Percentiles rank a stretch among this genome's conserved stretches.
Conservation (phyloP, 2,113 vertebrate species). For the Phycodurus eques region DNA sequence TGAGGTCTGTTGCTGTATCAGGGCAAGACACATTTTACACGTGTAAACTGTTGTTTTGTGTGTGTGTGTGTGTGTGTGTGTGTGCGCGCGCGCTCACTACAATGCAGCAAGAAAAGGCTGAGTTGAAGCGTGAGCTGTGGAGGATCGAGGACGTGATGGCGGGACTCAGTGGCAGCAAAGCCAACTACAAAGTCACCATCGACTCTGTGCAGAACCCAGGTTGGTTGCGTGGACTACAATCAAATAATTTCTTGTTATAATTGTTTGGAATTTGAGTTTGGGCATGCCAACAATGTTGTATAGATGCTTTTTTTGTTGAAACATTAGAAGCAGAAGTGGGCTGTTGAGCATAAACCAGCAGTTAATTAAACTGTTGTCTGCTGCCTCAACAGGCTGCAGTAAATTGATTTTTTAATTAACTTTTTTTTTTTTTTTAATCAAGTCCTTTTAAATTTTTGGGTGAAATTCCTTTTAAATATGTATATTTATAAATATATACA, state of each 20-base stretch:
- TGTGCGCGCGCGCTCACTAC: neutral
- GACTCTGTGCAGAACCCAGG: constrained; percentile 93
- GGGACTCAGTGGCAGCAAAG: constrained; percentile 87
- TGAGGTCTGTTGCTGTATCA: constrained; percentile 49
- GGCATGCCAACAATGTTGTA: too few species aligned
- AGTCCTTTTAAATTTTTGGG: too few species aligned
- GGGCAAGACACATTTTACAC: neutral
- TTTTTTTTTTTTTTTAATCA: too few species aligned
- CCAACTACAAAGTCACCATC: constrained; percentile 86
- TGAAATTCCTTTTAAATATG: too few species aligned
- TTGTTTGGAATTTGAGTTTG: too few species aligned
- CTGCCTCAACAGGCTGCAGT: too few species aligned
- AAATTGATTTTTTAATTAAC: too few species aligned
- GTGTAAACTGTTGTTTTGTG: neutral
- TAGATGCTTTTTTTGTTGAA: too few species aligned
- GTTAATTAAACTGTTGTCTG: too few species aligned
- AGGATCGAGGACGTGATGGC: constrained; percentile 93
- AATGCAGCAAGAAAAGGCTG: constrained; percentile 78
- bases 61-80: neutral
- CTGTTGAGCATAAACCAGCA: too few species aligned
- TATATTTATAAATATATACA: too few species aligned
- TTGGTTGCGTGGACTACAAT: constrained; percentile 41
- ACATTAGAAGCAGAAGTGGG: too few species aligned
- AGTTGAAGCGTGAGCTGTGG: constrained; percentile 93
- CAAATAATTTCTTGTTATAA: neutral